Evolutionary conservation across 1,140 invertebrate species (phyloP), one percentile per base, ranked within the genome.

Genomic region (Drosophila santomea): DNA sequence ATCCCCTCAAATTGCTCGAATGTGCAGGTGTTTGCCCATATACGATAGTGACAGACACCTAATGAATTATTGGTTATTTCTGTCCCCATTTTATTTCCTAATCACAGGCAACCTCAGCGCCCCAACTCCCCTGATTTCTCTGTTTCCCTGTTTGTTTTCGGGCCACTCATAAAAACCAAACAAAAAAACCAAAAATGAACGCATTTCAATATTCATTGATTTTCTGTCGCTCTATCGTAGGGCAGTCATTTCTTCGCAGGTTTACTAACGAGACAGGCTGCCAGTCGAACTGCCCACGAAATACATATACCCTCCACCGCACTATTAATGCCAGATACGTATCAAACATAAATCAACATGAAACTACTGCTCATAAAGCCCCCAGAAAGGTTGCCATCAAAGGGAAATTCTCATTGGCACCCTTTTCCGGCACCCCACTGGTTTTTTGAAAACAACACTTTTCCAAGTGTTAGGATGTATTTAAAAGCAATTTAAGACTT

Each of bases 161-260:
- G 5, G 25, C n/a, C 36, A 56, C 44, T 48, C 56, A 75, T 78
- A 76, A 60, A 67, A 79, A 54, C 62, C 36, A 75, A 78, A 76
- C 36, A 75, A 78, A 76, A 60, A 67, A 79, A 58, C 62, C 36
- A 38, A 48, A 73, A 68, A 43, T 56, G 71, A 68, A 68, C 52
- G 75, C 57, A 67, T 75, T 88, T 79, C 75, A 79, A 73, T 88
- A 83, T 88, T 76, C 60, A 86, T 86, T 66, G 83, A 86, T 86
- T 86, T 76, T 48, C 79, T 89, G 84, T 86, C 84, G 77, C 71
- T 52, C 72, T 88, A 86, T 82, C 75, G 47, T 32, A 3, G 36
- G 38, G 51, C 62, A 69, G 83, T 71, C 80, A 69, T 79, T 75
- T 80, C 61, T 75, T 76, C 61, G 66, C 57, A 47, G 64, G 60